Percentiles rank a stretch among this genome's conserved stretches.
phyloP scores from a whole-genome alignment of 2,888 invertebrate genomes.

The Dinocampus coccinellae region DNA sequence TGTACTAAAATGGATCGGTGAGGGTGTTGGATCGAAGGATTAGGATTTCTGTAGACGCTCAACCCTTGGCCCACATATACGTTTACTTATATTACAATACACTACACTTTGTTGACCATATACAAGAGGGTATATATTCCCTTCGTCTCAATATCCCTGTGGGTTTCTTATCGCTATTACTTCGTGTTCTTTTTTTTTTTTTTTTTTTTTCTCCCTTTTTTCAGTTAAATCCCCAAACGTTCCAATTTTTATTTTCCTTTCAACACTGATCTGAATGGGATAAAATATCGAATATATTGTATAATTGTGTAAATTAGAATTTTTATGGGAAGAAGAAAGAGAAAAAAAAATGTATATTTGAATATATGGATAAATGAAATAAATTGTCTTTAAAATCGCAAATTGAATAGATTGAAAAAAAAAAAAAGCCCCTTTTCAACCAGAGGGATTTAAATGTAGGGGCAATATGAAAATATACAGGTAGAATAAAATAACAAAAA shows the following conservation, averaged over 20 bases:
- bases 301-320: neutral
- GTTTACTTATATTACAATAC: neutral
- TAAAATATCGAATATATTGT: too few species aligned
- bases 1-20: neutral
- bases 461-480: neutral
- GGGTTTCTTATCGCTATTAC: constrained; percentile 9
- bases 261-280: neutral
- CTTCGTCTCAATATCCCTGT: neutral
- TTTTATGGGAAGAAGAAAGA: neutral
- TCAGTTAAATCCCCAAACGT: neutral
- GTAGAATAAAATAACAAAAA: too few species aligned
- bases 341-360: neutral
- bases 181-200: neutral
- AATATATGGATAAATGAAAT: neutral
- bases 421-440: neutral
- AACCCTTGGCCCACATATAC: constrained; percentile 7
- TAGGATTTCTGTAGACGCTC: neutral
- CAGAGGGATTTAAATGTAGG: neutral
- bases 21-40: constrained; percentile 15
- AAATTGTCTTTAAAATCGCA: constrained; percentile 1
- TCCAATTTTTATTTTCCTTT: neutral
- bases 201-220: neutral
- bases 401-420: constrained; percentile 27
- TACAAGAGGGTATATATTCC: neutral
- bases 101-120: neutral